These are phyloP conservation scores for Drosophila subquinaria DNA, from an alignment of 2,888 invertebrate genomes.

Conservation along the genomic window DNA sequence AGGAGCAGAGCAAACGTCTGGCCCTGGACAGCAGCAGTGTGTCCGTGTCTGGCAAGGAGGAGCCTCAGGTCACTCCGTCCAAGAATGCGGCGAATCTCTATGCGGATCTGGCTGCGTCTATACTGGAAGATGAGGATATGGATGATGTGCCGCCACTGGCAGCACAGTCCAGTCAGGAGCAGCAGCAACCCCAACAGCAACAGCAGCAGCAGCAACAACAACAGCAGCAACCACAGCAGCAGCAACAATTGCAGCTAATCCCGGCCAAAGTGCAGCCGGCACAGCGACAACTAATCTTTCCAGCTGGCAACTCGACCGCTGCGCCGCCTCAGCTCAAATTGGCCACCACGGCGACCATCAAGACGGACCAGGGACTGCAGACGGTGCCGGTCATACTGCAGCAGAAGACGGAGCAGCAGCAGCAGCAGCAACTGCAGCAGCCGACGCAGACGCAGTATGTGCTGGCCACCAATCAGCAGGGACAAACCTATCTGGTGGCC, in stretches of 20 bases:
- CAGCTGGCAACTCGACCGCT: conserved; percentile 36
- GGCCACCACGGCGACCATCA: conserved; percentile 85
- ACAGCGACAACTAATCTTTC: conserved; percentile 84
- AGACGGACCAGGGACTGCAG: conserved; percentile 84
- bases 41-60: conserved; percentile 58
- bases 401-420: conserved; percentile 67
- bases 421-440: conserved; percentile 68
- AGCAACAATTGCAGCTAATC: conserved; percentile 83
- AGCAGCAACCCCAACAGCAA: conserved; percentile 65
- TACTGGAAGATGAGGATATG: conserved; percentile 92
- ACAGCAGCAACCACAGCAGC: conserved; percentile 51
- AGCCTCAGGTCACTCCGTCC: conserved; percentile 86
- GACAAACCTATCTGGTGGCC: conserved; percentile 89
- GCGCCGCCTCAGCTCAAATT: conserved; percentile 66
- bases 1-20: conserved; percentile 85
- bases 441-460: conserved; percentile 84
- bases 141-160: conserved; percentile 82
- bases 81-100: conserved; percentile 94
- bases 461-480: conserved; percentile 86
- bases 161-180: conserved; percentile 58
- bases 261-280: conserved; percentile 73
- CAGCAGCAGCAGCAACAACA: conserved; percentile 80
- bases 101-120: conserved; percentile 93
- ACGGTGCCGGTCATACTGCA: conserved; percentile 85
- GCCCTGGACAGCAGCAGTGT: conserved; percentile 84